phyloP scores from a whole-genome alignment of 2,888 invertebrate species.

The Cerceris ruficornis region DNA sequence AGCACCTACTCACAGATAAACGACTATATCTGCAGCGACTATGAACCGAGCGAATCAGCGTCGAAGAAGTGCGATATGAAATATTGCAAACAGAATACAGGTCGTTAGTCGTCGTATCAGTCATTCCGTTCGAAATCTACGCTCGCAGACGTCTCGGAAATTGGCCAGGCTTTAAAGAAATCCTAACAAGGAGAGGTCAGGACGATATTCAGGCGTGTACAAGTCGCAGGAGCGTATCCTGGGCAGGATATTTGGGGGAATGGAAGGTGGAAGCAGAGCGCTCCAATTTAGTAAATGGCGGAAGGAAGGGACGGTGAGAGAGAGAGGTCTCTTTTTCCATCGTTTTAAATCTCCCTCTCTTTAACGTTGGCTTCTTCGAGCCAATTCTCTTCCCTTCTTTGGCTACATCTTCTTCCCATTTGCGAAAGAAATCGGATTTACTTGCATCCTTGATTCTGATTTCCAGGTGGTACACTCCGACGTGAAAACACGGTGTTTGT shows the following conservation, averaged over 20 bases:
- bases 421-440: not conserved
- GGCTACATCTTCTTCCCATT: not conserved
- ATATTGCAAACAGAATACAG: not conserved
- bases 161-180: constrained; percentile 11
- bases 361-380: constrained; percentile 4
- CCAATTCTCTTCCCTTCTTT: not conserved
- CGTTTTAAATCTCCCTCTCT: not conserved
- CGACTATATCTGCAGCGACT: too few relatives aligned
- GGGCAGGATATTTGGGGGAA: constrained; percentile 1
- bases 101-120: constrained; percentile 12
- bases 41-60: too few relatives aligned
- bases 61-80: constrained; percentile 16
- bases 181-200: constrained; percentile 19
- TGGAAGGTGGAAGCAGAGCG: constrained; percentile 18
- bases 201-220: constrained; percentile 27
- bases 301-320: not conserved
- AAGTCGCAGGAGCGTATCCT: not conserved
- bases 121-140: constrained; percentile 12
- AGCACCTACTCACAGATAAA: too few relatives aligned
- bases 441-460: not conserved
- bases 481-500: too few relatives aligned
- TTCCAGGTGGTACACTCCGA: not conserved
- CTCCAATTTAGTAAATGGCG: constrained; percentile 47
- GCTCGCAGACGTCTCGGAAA: not conserved
- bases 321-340: not conserved